Conservation (phyloP, 2,888 invertebrate genomes). For the Coleophora deauratella region DNA sequence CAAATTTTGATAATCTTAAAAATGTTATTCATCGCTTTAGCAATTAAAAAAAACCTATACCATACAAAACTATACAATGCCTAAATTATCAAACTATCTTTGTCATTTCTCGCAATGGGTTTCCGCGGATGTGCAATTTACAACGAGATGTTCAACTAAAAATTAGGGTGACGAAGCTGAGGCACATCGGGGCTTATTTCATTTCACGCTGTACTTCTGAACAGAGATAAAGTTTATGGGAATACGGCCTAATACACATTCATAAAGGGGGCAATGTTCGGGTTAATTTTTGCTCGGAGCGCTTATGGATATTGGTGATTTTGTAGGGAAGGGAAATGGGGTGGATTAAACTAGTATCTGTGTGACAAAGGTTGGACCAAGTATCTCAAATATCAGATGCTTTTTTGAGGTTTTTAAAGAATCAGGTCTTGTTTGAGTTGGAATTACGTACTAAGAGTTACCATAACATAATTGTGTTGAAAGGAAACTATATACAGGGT, state of each 20-base stretch:
- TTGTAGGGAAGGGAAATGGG: constrained; percentile 11
- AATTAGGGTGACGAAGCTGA: constrained; percentile 43
- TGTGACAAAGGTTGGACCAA: not conserved
- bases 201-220: constrained; percentile 40
- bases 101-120: constrained; percentile 21
- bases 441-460: too few species aligned
- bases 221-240: constrained; percentile 37
- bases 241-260: constrained; percentile 38
- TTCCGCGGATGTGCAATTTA: constrained; percentile 26
- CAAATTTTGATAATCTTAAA: too few species aligned
- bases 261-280: constrained; percentile 42
- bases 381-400: not conserved
- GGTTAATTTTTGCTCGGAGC: constrained; percentile 42
- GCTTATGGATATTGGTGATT: constrained; percentile 25
- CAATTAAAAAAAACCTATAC: too few species aligned
- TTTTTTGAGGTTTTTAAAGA: too few species aligned
- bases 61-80: too few species aligned
- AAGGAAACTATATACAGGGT: too few species aligned
- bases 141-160: constrained; percentile 32
- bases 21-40: too few species aligned
- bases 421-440: too few species aligned
- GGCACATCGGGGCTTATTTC: constrained; percentile 22
- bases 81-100: too few species aligned
- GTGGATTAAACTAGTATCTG: not conserved
- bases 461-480: too few species aligned